Base-by-base conservation (phyloP, 2,113 vertebrate species). In the Cinclus cinclus region DNA sequence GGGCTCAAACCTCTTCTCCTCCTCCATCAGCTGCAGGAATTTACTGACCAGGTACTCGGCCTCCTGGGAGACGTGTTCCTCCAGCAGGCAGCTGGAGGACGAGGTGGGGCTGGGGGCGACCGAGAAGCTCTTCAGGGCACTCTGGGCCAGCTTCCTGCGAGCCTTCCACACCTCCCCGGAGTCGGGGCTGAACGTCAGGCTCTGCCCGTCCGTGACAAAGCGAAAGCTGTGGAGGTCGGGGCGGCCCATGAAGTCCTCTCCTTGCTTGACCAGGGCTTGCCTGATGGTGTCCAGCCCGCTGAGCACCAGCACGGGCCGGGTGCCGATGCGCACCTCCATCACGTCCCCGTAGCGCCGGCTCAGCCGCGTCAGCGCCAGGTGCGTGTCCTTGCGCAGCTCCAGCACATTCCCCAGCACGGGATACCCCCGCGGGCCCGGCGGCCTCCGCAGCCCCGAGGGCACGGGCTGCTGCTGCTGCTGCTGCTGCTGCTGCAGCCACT, bases 241-340 rank as follows among this genome's bases (percentile, higher is more conserved):
- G 5, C 99, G 98, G 6, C 99, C 98, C 9, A 98, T 91, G 86
- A 99, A 99, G 8, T 98, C 99, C 0, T 99, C 98, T 1, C 98
- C 99, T 91, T 99, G 98, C 82, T 96, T 98, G 93, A 99, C 94
- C 64, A 99, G 98, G 9, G 99, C 99, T 91, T 99, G 99, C 15
- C 75, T 95, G 58, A 99, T 88, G 31, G 98, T 98, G 24, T 99
- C 98, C 41, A 80, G 92, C 58, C 99, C 98, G 0, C 98, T 98
- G 74, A 99, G 97, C 87, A 99, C 98, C n/a, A 99, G 93, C 33
- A 99, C 98, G 0, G 99, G 98, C 1, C 98, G 98, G 60, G 81
- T 97, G 87, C 99, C 99, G 0, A 99, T 98, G 83, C 97, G 98
- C 69, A 99, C 96, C 98, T 99, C 97, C 95, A 98, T 97, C 62